phyloP scores from a whole-genome alignment of 2,113 vertebrate genomes.

The Syrrhaptes paradoxus region DNA sequence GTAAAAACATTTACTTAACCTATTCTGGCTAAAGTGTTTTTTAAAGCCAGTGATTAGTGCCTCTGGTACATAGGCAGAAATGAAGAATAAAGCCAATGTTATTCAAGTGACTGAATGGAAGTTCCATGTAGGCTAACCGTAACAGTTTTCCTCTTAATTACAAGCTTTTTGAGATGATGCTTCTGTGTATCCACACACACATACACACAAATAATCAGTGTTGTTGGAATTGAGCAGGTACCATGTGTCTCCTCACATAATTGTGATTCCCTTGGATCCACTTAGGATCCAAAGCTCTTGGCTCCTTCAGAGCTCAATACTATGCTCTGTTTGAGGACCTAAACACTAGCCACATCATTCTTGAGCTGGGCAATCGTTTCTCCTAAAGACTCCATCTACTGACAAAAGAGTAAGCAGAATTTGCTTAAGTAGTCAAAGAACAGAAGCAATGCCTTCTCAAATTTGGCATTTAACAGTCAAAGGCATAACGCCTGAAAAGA shows the following conservation, averaged over 20 bases:
- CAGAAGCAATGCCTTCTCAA: background rate
- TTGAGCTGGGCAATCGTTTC: rapidly evolving
- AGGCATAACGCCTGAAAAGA: background rate
- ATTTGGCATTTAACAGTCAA: background rate
- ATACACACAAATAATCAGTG: background rate
- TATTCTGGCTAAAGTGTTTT: background rate
- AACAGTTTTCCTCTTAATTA: background rate
- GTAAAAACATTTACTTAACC: background rate
- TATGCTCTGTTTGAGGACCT: background rate
- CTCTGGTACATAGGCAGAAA: rapidly evolving
- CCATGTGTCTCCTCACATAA: rapidly evolving
- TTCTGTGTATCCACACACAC: background rate
- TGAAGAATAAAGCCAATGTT: background rate
- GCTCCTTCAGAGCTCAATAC: background rate
- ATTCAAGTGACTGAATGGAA: background rate
- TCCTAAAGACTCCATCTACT: background rate
- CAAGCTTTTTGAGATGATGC: background rate
- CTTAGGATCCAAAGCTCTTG: background rate
- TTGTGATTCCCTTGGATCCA: background rate
- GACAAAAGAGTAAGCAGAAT: background rate
- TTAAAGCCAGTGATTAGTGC: background rate
- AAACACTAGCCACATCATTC: background rate
- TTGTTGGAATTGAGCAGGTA: background rate
- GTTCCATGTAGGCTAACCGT: background rate
- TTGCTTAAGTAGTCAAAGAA: background rate